Base-by-base conservation (phyloP, 2,797 vertebrate genomes). In the Alosa sapidissima region DNA sequence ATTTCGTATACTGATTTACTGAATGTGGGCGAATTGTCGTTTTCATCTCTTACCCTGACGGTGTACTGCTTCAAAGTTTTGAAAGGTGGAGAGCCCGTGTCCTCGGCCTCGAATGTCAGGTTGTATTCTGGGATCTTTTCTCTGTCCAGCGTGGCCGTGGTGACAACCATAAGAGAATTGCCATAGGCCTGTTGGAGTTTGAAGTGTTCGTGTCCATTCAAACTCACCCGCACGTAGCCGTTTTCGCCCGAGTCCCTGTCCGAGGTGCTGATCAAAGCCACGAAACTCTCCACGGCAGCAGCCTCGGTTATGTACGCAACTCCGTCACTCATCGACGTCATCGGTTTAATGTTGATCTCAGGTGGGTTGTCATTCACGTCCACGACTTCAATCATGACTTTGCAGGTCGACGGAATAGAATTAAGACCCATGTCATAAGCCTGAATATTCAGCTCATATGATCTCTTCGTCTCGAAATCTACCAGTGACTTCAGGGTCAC, bases 221-320 rank as follows among this genome's bases (percentile, higher is more conserved):
- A 92, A 86, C 93, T 94, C 85, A 93, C 82, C 49, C 89, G 94
- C 89, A 97, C 96, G 78, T 95, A 93, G 11, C 96, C 95, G 84
- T 96, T 96, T 14, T 93, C 91, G n/a, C 95, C 95, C 0, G 96
- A 95, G 91, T 97, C 96, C 83, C 92, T 94, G 93, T 96, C 96
- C 90, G 93, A 89, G 92, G 95, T 95, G 92, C 95, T 96, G 90
- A 97, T 94, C 45, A 97, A 92, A 10, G 96, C 96, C 68, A 96
- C 95, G 24, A 96, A 96, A 41, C 95, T 96, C 83, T 96, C 95
- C 0, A 92, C 89, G 0, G 95, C 94, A 0, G 95, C 94, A 0
- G 94, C 92, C 9, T 96, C 96, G 0, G 95, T 95, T 87, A 97
- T 95, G 89, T 94, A 95, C 28, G 95, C 95, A 28, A 95, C 90